These are phyloP conservation scores for Cryptoblepharus egeriae DNA, from an alignment of 2,797 vertebrate species.

Conservation along the genomic window DNA sequence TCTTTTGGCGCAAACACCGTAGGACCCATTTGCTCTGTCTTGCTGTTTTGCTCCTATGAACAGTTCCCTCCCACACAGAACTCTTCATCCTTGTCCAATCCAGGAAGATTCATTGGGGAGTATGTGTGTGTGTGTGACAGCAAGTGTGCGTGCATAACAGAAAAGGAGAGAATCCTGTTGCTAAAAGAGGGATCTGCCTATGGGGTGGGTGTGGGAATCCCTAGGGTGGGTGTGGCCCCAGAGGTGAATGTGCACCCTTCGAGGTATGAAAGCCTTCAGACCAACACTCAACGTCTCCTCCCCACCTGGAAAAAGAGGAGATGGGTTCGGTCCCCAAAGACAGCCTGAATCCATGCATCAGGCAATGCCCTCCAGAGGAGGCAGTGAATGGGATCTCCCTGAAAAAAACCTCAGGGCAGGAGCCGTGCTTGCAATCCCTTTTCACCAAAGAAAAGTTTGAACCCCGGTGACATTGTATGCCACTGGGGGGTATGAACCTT, in stretches of 20 bases:
- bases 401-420: neutral
- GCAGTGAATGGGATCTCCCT: neutral
- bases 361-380: neutral
- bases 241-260: neutral
- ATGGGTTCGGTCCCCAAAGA: neutral
- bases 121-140: neutral
- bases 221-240: slow-evolving; percentile 29
- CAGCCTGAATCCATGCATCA: no score
- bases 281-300: neutral
- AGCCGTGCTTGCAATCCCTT: neutral
- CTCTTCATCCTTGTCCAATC: neutral
- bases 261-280: neutral
- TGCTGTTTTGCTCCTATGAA: neutral
- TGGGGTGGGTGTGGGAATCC: neutral
- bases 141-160: no score
- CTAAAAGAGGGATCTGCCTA: neutral
- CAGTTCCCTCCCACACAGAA: neutral
- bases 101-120: neutral
- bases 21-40: no score
- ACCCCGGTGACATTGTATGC: neutral
- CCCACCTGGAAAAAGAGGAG: no score
- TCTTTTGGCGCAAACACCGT: neutral
- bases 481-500: neutral
- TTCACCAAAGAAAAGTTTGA: neutral
- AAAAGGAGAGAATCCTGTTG: neutral